These are phyloP conservation scores for Heliconius eleuchia DNA, from an alignment of 1,140 invertebrate species.

Conservation along the genomic window DNA sequence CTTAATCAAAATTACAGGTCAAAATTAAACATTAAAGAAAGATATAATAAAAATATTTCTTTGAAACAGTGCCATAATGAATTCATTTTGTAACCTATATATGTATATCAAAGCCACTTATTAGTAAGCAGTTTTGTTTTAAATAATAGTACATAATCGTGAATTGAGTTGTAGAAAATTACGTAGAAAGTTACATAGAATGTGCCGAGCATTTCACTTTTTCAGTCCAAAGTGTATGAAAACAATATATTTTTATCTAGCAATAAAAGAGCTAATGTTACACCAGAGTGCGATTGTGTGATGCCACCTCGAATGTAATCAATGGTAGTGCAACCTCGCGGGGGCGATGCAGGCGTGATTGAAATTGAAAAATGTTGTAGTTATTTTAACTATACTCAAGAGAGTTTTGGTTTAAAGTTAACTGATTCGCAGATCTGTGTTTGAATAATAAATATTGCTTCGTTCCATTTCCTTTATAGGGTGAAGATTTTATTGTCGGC, in stretches of 20 bases:
- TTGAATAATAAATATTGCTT: neutral
- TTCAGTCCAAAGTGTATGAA: neutral
- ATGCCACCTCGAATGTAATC: constrained; percentile 21
- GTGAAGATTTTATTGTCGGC: no score
- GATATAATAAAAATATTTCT: no score
- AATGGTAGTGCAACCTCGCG: constrained; percentile 20
- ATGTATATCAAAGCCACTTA: no score
- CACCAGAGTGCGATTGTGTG: constrained; percentile 14
- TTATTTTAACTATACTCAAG: constrained; percentile 10
- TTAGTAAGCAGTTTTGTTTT: no score
- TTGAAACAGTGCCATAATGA: no score
- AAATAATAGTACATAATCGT: no score
- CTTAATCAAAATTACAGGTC: no score
- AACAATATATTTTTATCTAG: constrained; percentile 18
- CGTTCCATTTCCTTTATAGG: no score
- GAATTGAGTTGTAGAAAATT: no score
- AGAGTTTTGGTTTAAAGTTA: constrained; percentile 12
- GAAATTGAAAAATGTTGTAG: constrained; percentile 25
- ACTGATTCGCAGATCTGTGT: neutral
- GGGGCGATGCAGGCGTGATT: constrained; percentile 17
- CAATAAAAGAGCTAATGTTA: constrained; percentile 24
- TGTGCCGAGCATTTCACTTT: neutral
- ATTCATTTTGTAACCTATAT: no score
- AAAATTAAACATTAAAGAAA: no score
- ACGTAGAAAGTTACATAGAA: no score